Evolutionary conservation across 2,113 vertebrate genomes (phyloP).

Genomic region (Cepphus grylle): DNA sequence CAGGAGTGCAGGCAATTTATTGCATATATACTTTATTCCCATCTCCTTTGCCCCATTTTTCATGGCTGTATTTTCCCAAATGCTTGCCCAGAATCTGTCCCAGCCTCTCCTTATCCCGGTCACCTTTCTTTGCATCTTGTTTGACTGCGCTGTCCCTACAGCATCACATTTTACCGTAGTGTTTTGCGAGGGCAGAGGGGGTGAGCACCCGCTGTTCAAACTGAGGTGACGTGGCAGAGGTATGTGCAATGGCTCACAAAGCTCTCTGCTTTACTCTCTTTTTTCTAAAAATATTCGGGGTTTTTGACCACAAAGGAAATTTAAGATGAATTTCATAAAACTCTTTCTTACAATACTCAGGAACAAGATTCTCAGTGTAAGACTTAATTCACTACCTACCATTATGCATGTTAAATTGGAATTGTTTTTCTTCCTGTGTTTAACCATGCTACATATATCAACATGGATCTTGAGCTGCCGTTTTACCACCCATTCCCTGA

Average conservation of each 20-base stretch:
- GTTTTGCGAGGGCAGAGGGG: not conserved
- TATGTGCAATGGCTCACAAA: not conserved
- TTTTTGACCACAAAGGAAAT: not conserved
- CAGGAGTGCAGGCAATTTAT: not conserved
- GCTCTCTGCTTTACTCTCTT: not conserved
- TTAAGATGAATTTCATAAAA: not conserved
- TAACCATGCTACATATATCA: not conserved
- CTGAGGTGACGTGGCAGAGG: fast-evolving
- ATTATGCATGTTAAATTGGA: not conserved
- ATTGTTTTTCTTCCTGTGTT: not conserved
- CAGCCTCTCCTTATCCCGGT: not conserved
- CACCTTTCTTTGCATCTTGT: not conserved
- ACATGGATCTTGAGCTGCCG: not conserved
- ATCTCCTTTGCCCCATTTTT: not conserved
- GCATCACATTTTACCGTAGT: not conserved
- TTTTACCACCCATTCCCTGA: not conserved
- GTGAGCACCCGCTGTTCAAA: not conserved
- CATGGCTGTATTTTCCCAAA: not conserved
- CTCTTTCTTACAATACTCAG: not conserved
- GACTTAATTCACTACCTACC: not conserved
- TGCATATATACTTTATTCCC: not conserved
- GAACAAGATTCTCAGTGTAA: not conserved
- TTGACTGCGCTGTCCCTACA: not conserved
- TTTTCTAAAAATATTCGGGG: not conserved
- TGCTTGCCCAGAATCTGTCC: not conserved